Conservation (phyloP, 53 echinoderm and acorn worm species). For the Astropecten irregularis region DNA sequence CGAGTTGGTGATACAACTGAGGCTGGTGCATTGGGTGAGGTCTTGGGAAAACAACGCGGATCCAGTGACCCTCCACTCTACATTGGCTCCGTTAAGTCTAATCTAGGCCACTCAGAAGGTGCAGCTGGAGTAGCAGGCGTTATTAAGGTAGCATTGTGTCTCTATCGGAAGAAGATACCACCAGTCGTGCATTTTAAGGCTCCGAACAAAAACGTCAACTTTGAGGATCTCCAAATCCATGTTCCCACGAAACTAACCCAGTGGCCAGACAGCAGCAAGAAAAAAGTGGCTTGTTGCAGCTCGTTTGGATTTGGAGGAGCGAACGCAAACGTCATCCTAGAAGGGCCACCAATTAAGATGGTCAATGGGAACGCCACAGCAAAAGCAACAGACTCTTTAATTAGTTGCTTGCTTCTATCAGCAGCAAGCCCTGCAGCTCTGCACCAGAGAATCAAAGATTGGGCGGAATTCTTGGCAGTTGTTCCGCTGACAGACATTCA, state of each 20-base stretch:
- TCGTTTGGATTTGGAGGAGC: slow-evolving; percentile 74
- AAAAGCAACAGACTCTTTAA: no score
- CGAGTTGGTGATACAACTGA: slow-evolving; percentile 65
- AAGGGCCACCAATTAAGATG: not conserved
- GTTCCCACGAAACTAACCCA: slow-evolving; percentile 30
- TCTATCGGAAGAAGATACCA: slow-evolving; percentile 54
- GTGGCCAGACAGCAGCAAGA: slow-evolving; percentile 36
- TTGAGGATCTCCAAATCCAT: slow-evolving; percentile 28
- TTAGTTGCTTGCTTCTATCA: slow-evolving; percentile 49
- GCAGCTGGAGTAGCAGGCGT: slow-evolving; percentile 72
- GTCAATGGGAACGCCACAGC: no score
- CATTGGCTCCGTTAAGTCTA: slow-evolving; percentile 72
- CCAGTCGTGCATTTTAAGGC: slow-evolving; percentile 63
- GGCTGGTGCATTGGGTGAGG: slow-evolving; percentile 64
- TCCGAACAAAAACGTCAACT: slow-evolving; percentile 61
- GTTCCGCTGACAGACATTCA: not conserved
- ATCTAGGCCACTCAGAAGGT: slow-evolving; percentile 68
- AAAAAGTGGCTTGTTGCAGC: slow-evolving; percentile 47
- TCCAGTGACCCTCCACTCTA: slow-evolving; percentile 45
- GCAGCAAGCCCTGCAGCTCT: slow-evolving; percentile 52
- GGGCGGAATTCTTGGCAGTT: slow-evolving; percentile 32
- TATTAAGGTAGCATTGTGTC: slow-evolving; percentile 58
- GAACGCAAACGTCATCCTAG: slow-evolving; percentile 61
- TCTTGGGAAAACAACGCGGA: slow-evolving; percentile 35
- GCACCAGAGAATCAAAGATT: slow-evolving; percentile 32